Base-by-base conservation (phyloP, 2,888 invertebrate genomes). In the Hartigia nigra region DNA sequence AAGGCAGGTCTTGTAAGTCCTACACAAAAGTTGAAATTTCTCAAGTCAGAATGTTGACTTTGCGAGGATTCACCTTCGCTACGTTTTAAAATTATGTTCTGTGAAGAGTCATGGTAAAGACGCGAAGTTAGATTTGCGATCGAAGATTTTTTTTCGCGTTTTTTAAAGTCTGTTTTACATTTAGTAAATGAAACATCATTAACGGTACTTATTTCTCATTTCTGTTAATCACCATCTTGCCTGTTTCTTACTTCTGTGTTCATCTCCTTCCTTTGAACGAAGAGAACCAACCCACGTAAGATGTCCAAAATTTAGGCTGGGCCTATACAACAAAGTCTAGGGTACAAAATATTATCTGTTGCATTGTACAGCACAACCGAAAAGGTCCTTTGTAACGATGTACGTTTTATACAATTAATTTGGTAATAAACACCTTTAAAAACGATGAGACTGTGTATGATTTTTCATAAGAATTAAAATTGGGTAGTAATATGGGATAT, bases 361-460 rank as follows among this genome's bases (percentile, higher is more conserved):
- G 82, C 84, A 87, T 87, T 90, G 87, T 90, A 88, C 84, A 88
- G 85, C 82, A 85, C 85, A 82, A 85, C 84, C 80, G 84, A 86
- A 84, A 85, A 82, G 83, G 85, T 89, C 85, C 84, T 90, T 89
- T 89, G 86, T 89, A 90, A 87, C 83, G 84, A 88, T 89, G 88
- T 90, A 89, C 84, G 88, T 91, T 91, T 91, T 91, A 89, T 91
- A 91, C 86, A 83, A 89, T 90, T 88, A 88, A 89, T 90, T 90
- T 91, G 87, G 86, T 91, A 90, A 91, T 91, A 89, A 87, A 88
- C 83, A 86, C 83, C 83, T 87, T 88, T 80, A 82, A 88, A 90
- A 87, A 84, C 75, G 77, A 82, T 80, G 34, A 37, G 75, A 74
- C 23, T 55, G 55, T 55, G 23, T 55, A 55, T 55, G 23, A 23